These are phyloP conservation scores for Psilopogon haemacephalus DNA, from an alignment of 2,113 vertebrate genomes.

Conservation along the genomic window DNA sequence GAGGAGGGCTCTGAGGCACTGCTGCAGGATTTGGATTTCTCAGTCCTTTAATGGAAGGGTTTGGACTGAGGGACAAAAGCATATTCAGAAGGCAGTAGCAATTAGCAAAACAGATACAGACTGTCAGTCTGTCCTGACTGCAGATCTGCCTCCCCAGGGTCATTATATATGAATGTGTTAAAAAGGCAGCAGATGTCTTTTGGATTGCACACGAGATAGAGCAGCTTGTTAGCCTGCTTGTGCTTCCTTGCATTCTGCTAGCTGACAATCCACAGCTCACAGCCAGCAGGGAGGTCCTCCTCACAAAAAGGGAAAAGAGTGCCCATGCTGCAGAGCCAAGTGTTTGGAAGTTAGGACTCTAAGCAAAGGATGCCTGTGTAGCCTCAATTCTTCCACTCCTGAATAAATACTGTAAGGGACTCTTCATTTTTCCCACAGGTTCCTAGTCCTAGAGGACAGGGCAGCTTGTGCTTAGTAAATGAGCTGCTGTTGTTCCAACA, in stretches of 20 bases:
- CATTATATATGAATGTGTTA: constrained; percentile 23
- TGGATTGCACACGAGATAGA: not conserved
- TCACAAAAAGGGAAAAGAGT: not conserved
- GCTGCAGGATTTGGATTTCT: constrained; percentile 19
- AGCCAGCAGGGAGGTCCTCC: not conserved
- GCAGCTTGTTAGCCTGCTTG: constrained; percentile 3
- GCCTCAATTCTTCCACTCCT: not conserved
- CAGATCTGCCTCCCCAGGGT: constrained; percentile 12
- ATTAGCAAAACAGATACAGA: constrained; percentile 37
- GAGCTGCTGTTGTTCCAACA: not conserved
- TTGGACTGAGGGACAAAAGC: constrained; percentile 27
- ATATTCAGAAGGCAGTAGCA: constrained; percentile 34
- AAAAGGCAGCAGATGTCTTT: constrained; percentile 56
- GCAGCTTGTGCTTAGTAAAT: not conserved
- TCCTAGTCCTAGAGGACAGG: not conserved
- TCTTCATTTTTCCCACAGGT: not conserved
- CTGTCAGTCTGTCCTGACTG: constrained; percentile 39
- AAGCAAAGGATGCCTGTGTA: not conserved
- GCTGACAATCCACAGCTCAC: not conserved
- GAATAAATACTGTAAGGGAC: not conserved
- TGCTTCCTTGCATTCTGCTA: not conserved
- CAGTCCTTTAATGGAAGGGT: not conserved
- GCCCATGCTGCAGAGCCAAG: not conserved
- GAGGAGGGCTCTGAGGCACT: constrained; percentile 17
- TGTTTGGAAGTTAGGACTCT: not conserved